Conservation (phyloP, 2,888 invertebrate species). For the Chrysolina oricalcia region DNA sequence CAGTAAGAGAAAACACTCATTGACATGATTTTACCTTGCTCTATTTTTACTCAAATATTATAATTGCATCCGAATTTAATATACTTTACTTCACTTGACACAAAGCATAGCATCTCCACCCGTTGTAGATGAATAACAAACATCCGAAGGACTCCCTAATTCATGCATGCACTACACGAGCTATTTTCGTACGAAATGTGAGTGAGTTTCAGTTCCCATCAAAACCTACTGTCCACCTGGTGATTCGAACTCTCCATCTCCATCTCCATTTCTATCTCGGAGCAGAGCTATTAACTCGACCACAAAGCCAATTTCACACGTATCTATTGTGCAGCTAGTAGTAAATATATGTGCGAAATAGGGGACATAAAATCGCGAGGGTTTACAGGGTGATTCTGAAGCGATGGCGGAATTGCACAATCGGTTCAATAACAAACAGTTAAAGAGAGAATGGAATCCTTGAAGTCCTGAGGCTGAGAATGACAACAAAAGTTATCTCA, state of each 20-base stretch:
- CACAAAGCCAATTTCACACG: constrained; percentile 66
- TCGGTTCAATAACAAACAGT: no score
- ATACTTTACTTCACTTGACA: no score
- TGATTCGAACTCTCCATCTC: not conserved
- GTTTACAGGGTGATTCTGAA: not conserved
- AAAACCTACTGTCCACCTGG: constrained; percentile 31
- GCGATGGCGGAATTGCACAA: no score
- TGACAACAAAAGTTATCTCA: no score
- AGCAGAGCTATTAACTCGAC: constrained; percentile 61
- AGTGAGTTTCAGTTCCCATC: constrained; percentile 36
- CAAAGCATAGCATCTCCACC: not conserved
- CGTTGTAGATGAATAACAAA: constrained; percentile 7
- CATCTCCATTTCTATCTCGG: constrained; percentile 21
- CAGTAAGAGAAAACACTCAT: no score
- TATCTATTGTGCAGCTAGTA: constrained; percentile 52
- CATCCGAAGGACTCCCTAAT: constrained; percentile 27
- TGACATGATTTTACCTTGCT: no score
- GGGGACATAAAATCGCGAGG: constrained; percentile 41
- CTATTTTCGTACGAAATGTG: constrained; percentile 35
- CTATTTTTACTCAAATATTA: no score
- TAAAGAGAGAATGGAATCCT: no score
- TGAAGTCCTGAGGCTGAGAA: no score
- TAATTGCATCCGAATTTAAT: no score
- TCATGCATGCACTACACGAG: constrained; percentile 9
- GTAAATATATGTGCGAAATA: constrained; percentile 58